Percentiles rank a stretch among this genome's conserved stretches.
These are phyloP conservation scores for Erythrolamprus reginae DNA, from an alignment of 2,113 vertebrate genomes.

Conservation along the genomic window DNA sequence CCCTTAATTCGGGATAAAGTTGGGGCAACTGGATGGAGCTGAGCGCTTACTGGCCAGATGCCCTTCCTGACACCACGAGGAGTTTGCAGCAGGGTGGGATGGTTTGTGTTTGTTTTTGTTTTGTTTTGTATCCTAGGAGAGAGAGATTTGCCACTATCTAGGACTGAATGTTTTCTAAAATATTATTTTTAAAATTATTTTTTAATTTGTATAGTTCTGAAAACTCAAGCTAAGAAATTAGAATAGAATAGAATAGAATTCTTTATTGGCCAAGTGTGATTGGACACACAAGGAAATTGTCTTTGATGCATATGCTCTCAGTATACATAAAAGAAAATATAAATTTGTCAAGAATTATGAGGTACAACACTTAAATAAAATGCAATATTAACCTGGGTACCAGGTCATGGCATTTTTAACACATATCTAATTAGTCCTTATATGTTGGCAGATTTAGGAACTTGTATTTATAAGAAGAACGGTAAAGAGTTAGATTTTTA, in stretches of 20 bases:
- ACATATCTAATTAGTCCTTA: background rate
- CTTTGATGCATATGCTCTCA: too few relatives aligned
- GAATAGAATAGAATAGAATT: too few relatives aligned
- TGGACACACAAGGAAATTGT: too few relatives aligned
- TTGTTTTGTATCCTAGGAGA: background rate
- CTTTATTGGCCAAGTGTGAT: too few relatives aligned
- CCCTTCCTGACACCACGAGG: background rate
- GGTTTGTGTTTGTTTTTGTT: too few relatives aligned
- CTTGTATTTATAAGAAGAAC: background rate
- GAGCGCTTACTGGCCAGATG: background rate
- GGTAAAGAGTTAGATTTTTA: background rate
- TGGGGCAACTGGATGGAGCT: too few relatives aligned
- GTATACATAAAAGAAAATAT: too few relatives aligned
- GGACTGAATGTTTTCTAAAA: background rate
- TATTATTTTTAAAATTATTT: background rate
- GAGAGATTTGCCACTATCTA: background rate
- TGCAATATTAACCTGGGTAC: background rate
- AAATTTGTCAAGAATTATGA: too few relatives aligned
- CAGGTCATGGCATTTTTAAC: background rate
- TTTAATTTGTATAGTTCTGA: background rate
- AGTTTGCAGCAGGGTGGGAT: background rate
- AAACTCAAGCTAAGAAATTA: too few relatives aligned
- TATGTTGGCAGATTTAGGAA: background rate
- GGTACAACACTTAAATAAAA: too few relatives aligned
- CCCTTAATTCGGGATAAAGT: too few relatives aligned